Percentiles rank a stretch among this genome's conserved stretches.
Conservation (phyloP, 2,888 invertebrate species). For the Ectropis crepuscularia region DNA sequence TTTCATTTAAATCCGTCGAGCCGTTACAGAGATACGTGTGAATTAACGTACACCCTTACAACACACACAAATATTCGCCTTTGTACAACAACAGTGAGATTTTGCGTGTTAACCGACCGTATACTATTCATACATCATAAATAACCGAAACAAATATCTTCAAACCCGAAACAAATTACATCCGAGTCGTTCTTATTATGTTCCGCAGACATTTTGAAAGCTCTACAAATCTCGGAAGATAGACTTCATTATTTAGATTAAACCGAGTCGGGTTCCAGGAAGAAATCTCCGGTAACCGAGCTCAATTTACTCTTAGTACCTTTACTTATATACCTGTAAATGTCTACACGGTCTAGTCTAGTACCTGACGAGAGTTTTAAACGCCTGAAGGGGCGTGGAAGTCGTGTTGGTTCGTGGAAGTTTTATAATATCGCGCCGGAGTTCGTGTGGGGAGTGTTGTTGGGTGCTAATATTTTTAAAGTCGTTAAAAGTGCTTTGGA, state of each 20-base stretch:
- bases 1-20: too few relatives aligned
- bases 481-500: not conserved
- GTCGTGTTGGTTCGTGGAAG: conserved; percentile 21
- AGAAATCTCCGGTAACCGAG: conserved; percentile 20
- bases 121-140: not conserved
- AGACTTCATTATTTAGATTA: conserved; percentile 25
- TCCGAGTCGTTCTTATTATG: conserved; percentile 18
- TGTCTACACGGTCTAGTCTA: conserved; percentile 5
- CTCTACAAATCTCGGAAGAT: conserved; percentile 17
- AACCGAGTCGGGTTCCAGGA: conserved; percentile 14
- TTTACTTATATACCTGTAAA: not conserved
- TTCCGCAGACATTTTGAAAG: conserved; percentile 19
- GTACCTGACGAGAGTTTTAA: conserved; percentile 20
- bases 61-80: too few relatives aligned
- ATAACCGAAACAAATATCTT: conserved; percentile 15
- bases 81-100: too few relatives aligned
- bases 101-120: not conserved
- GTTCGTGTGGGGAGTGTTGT: conserved; percentile 21
- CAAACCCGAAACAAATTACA: conserved; percentile 17
- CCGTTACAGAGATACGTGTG: too few relatives aligned
- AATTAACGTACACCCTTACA: too few relatives aligned
- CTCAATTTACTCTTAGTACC: conserved; percentile 18
- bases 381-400: conserved; percentile 15
- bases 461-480: conserved; percentile 28
- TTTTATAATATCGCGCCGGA: conserved; percentile 34